Evolutionary conservation across 2,888 invertebrate species (phyloP), one percentile per base, ranked within the genome.

Genomic region (Meghimatium bilineatum): DNA sequence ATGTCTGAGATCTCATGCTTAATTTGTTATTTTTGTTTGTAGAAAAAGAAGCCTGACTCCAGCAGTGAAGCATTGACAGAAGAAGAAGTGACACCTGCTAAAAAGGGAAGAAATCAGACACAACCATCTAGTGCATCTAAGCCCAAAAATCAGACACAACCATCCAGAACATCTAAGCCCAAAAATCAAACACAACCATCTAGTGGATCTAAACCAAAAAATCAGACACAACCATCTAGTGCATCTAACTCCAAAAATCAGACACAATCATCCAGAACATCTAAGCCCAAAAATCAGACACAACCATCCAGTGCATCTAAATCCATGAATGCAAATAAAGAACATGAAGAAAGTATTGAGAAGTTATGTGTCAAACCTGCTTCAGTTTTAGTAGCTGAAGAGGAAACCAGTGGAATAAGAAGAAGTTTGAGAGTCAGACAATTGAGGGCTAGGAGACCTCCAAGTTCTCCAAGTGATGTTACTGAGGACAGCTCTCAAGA

Each of bases 31-130:
- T 5, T 44, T 44, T 44, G 3, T 34, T 29, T 32, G 32, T 52
- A 74, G 89, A 90, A 88, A 86, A 89, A 89, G 86, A 87, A 87
- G 72, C 84, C 85, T 60, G 86, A 85, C 49, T 85, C 84, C 44
- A 89, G 88, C 85, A 88, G 88, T 79, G 88, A 89, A 36, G 88
- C 87, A 26, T 82, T 86, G 36, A 77, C 85, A 29, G 87, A 85
- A n/a, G 86, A 87, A 56, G 86, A 87, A 60, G 85, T 83, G 23
- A 85, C 84, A 23, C 84, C 82, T n/a, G 82, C 79, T 23, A 87
- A 87, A 71, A 87, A 82, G 74, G 82, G 82, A 23, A 60, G 79
- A 52, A 85, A 77, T 77, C 84, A 80, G 74, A 63, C 60, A 23
- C 85, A 83, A 49, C n/a, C 82, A 36, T 63, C 81, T 38, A 72